Conservation (phyloP, 1,140 invertebrate genomes). For the Scaptomyza montana region DNA sequence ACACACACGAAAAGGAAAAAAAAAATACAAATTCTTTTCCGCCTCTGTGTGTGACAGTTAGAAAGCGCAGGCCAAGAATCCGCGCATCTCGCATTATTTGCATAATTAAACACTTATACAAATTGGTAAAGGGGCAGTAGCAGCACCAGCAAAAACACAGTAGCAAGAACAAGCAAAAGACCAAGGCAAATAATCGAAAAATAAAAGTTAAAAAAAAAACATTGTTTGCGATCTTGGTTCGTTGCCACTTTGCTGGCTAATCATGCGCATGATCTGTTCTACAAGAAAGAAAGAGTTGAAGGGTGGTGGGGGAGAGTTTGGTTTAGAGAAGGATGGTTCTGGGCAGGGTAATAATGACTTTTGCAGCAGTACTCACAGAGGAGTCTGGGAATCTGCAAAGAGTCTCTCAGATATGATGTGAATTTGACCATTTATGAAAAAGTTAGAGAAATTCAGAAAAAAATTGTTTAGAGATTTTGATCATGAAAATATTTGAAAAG, state of each 20-base stretch:
- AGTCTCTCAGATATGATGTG: slow-evolving; percentile 30
- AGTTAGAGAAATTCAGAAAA: too few relatives aligned
- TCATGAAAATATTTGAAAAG: too few relatives aligned
- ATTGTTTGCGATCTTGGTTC: slow-evolving; percentile 27
- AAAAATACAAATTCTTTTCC: slow-evolving; percentile 7
- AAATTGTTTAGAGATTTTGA: too few relatives aligned
- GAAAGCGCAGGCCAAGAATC: slow-evolving; percentile 45
- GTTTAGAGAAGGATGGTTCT: too few relatives aligned
- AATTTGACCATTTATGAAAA: too few relatives aligned
- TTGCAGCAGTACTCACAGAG: neutral
- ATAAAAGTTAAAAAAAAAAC: neutral
- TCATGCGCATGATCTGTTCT: slow-evolving; percentile 67
- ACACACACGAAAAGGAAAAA: slow-evolving; percentile 46
- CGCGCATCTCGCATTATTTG: slow-evolving; percentile 63
- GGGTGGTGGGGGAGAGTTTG: neutral
- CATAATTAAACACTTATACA: slow-evolving; percentile 76
- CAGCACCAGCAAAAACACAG: slow-evolving; percentile 11
- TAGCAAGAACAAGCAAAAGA: neutral
- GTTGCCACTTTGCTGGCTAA: slow-evolving; percentile 51
- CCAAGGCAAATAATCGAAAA: too few relatives aligned
- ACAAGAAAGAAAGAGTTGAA: neutral
- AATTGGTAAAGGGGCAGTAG: slow-evolving; percentile 53
- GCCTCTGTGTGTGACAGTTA: slow-evolving; percentile 67
- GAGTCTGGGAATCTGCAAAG: slow-evolving; percentile 25
- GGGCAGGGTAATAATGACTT: neutral